These are phyloP conservation scores for Clivina fossor DNA, from an alignment of 2,888 invertebrate species.

Conservation along the genomic window DNA sequence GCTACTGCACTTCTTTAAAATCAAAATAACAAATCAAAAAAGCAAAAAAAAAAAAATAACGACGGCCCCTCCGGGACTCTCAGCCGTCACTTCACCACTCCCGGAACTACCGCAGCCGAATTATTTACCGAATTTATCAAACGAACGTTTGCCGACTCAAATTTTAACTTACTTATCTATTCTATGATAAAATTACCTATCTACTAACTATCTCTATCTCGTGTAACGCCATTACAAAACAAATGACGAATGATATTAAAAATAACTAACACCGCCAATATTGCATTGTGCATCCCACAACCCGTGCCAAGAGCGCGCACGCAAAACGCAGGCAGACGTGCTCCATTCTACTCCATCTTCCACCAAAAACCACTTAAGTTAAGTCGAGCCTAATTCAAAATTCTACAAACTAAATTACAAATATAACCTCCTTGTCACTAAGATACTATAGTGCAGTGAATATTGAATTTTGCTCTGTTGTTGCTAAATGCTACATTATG, in stretches of 20 bases:
- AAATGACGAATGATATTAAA: slow-evolving; percentile 5
- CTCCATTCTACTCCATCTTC: slow-evolving; percentile 4
- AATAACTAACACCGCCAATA: slow-evolving; percentile 16
- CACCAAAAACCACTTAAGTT: not conserved
- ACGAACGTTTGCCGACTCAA: slow-evolving; percentile 2
- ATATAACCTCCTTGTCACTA: too few relatives aligned
- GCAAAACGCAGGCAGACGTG: slow-evolving; percentile 30
- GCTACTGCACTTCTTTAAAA: slow-evolving; percentile 61
- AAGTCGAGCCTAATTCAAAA: too few relatives aligned
- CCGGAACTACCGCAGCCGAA: slow-evolving; percentile 19
- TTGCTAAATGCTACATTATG: too few relatives aligned
- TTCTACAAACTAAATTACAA: too few relatives aligned
- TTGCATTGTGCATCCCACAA: slow-evolving; percentile 33
- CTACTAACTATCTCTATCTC: slow-evolving; percentile 3
- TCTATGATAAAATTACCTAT: not conserved
- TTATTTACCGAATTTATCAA: not conserved
- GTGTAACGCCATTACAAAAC: slow-evolving; percentile 8
- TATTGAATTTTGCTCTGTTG: too few relatives aligned
- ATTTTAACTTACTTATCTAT: not conserved
- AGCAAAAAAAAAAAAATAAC: too few relatives aligned
- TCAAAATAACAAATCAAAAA: too few relatives aligned
- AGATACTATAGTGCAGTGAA: too few relatives aligned
- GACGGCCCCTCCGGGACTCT: slow-evolving; percentile 48
- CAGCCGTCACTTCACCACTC: slow-evolving; percentile 35
- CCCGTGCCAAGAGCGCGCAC: slow-evolving; percentile 32